Evolutionary conservation across 2,113 vertebrate genomes (phyloP).

Genomic region (Lamprotornis superbus): DNA sequence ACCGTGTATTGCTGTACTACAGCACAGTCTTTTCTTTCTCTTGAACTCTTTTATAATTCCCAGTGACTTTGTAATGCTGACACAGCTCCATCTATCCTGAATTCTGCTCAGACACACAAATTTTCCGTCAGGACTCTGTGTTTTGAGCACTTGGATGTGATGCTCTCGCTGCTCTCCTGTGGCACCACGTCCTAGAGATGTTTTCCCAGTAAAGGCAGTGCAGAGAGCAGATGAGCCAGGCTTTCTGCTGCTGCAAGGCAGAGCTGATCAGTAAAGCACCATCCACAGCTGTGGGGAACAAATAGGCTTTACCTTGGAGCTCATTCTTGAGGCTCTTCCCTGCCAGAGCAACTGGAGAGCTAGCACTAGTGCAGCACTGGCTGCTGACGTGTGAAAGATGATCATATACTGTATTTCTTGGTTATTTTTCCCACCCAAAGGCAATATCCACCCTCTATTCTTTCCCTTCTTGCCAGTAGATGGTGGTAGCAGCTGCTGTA

Average conservation of each 20-base stretch:
- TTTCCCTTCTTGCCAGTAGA: slow-evolving; percentile 21
- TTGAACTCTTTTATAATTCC: not conserved
- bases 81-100: not conserved
- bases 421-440: not conserved
- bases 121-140: not conserved
- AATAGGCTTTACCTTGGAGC: not conserved
- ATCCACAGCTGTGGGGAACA: not conserved
- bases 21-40: not conserved
- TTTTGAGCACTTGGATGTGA: rapidly evolving
- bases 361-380: not conserved
- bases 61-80: not conserved
- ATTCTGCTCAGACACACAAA: not conserved
- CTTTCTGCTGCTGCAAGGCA: not conserved
- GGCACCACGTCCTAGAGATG: not conserved
- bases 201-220: not conserved
- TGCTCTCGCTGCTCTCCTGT: not conserved
- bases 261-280: not conserved
- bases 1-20: not conserved
- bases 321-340: not conserved
- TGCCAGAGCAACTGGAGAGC: not conserved
- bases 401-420: not conserved
- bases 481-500: slow-evolving; percentile 12
- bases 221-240: not conserved
- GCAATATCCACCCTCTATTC: rapidly evolving
- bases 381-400: not conserved